These are phyloP conservation scores for Cariama cristata DNA, from an alignment of 2,113 vertebrate species.

Conservation along the genomic window DNA sequence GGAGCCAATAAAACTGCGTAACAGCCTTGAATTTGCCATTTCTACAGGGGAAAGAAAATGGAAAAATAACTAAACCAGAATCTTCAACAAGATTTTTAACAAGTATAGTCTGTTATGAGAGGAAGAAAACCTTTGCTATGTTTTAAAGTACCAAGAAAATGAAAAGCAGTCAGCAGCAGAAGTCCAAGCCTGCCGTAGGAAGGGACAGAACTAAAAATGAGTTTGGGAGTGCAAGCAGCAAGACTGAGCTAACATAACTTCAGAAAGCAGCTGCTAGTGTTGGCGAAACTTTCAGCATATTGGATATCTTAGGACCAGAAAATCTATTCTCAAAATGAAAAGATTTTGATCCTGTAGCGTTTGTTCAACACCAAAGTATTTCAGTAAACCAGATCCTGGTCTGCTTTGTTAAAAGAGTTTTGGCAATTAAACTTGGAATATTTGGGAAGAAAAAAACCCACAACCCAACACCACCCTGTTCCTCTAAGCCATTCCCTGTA, in stretches of 20 bases:
- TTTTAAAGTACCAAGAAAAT: not conserved
- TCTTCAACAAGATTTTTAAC: not conserved
- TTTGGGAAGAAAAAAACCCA: too few relatives aligned
- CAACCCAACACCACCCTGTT: not conserved
- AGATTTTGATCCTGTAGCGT: not conserved
- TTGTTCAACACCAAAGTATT: rapidly evolving
- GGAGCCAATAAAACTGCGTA: not conserved
- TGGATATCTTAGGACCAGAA: not conserved
- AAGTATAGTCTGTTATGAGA: not conserved
- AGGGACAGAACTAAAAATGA: not conserved
- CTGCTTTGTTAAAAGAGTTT: not conserved
- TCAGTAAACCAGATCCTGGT: not conserved
- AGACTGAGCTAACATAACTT: not conserved
- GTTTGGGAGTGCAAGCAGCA: not conserved
- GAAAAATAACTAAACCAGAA: not conserved
- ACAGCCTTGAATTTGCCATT: not conserved
- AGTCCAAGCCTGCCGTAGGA: not conserved
- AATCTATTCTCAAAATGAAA: not conserved
- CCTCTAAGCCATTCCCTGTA: not conserved
- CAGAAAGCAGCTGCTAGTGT: not conserved
- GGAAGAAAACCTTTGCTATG: not conserved
- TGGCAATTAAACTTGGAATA: not conserved
- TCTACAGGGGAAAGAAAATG: not conserved
- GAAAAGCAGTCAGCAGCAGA: not conserved
- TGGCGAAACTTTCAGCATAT: not conserved